A percentile compares a stretch with the other conserved stretches of the same genome.
These are phyloP conservation scores for Meteorus cinctellus DNA, from an alignment of 2,888 invertebrate genomes.

Conservation along the genomic window DNA sequence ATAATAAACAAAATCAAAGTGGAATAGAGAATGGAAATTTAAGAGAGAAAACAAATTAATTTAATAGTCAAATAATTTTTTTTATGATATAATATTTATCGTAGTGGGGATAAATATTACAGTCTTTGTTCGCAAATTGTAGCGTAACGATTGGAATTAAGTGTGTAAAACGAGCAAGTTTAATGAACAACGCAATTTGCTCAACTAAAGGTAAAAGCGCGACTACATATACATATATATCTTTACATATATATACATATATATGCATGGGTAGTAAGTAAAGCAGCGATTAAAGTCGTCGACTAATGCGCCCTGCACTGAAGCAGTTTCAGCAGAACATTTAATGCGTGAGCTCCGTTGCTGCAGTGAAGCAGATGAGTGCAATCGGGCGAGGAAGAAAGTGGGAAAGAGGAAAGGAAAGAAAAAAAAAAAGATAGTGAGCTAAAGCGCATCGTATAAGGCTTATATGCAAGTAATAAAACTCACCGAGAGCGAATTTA, in stretches of 20 bases:
- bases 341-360: slow-evolving; percentile 30
- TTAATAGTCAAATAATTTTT: slow-evolving; percentile 25
- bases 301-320: slow-evolving; percentile 45
- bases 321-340: slow-evolving; percentile 44
- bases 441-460: slow-evolving; percentile 20
- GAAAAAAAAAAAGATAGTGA: slow-evolving; percentile 9
- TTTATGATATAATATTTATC: neutral
- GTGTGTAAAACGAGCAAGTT: slow-evolving; percentile 35
- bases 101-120: neutral
- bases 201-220: slow-evolving; percentile 22
- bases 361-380: neutral
- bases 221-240: neutral
- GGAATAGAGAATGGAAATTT: neutral
- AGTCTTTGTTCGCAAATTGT: slow-evolving; percentile 35
- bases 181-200: slow-evolving; percentile 44
- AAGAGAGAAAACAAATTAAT: slow-evolving; percentile 5
- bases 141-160: slow-evolving; percentile 38
- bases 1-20: neutral
- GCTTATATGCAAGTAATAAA: slow-evolving; percentile 33
- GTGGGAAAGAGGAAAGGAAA: slow-evolving; percentile 4
- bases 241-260: neutral
- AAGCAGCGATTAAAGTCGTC: slow-evolving; percentile 47
- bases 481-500: slow-evolving; percentile 31
- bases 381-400: neutral
- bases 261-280: slow-evolving; percentile 36